A percentile compares a stretch with the other conserved stretches of the same genome.
These are phyloP conservation scores for Epistrophella euchroma DNA, from an alignment of 2,888 invertebrate genomes.

Conservation along the genomic window DNA sequence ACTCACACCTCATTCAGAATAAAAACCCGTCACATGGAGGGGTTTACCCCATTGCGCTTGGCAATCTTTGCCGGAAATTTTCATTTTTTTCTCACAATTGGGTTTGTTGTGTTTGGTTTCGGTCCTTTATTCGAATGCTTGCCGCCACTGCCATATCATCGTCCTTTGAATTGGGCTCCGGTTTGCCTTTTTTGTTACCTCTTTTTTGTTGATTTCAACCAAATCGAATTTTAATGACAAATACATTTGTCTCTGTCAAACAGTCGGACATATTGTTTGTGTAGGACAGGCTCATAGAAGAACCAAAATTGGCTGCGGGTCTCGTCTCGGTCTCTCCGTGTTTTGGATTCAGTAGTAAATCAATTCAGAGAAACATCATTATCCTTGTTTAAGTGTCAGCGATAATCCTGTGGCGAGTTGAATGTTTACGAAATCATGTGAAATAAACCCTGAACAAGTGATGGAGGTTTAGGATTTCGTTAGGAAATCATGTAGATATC, in stretches of 20 bases:
- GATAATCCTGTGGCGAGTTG: conserved; percentile 61
- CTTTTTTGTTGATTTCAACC: conserved; percentile 59
- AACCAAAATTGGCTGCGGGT: not conserved
- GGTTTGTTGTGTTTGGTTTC: conserved; percentile 59
- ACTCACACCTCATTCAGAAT: conserved; percentile 24
- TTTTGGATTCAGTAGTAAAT: conserved; percentile 54
- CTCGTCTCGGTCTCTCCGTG: not conserved
- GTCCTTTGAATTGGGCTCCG: conserved; percentile 25
- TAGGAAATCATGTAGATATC: conserved; percentile 3
- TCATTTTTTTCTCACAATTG: conserved; percentile 53
- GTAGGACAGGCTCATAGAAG: conserved; percentile 44
- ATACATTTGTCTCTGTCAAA: conserved; percentile 75
- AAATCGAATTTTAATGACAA: conserved; percentile 76
- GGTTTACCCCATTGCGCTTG: conserved; percentile 48
- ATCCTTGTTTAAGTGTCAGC: conserved; percentile 70
- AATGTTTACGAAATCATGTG: conserved; percentile 18
- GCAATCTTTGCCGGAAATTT: conserved; percentile 44
- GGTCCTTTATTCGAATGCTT: conserved; percentile 25
- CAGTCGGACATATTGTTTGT: conserved; percentile 72
- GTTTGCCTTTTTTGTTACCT: conserved; percentile 34
- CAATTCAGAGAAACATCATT: conserved; percentile 74
- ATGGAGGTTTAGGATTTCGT: conserved; percentile 9
- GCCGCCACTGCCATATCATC: not conserved
- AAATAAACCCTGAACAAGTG: conserved; percentile 18
- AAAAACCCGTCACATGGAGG: conserved; percentile 10